Base-by-base conservation (phyloP, 2,113 vertebrate genomes). In the Zosterops hypoxanthus region DNA sequence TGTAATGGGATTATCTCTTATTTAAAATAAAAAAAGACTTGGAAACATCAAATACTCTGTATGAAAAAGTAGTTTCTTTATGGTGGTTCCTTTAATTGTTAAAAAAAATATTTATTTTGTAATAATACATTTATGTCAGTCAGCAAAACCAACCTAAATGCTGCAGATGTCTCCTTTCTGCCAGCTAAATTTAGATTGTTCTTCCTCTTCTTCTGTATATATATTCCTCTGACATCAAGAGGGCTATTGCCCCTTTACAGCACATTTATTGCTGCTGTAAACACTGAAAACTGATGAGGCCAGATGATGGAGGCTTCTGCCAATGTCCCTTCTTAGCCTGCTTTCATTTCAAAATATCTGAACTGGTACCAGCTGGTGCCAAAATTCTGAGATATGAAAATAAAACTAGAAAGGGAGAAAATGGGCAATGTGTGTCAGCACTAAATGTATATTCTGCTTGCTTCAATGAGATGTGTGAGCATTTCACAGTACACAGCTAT, bases 201-300 rank as follows among this genome's bases (percentile, higher is more conserved):
- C 71, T 91, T 94, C 63, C 52, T 82, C 71, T 79, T 52, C 69
- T 59, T 41, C 39, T 87, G 70, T 86, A n/a, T 66, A 80, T 65
- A 79, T 57, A 82, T 88, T 90, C n/a, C 55, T 88, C 71, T 93
- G 85, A 88, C 91, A 92, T 81, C 68, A 87, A 64, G 49, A 92
- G 65, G 77, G 61, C n/a, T 60, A 41, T 75, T 80, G 86, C 49
- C 86, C 65, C 73, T 88, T 92, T 76, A 79, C 14, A 84, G 65
- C 59, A 34, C 28, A 46, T 95, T 86, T 94, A 97, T 89, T 95
- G 81, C 83, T 92, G 82, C 53, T 87, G 81, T 95, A 96, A 91
- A 96, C 72, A 94, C 44, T 68, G 72, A 59, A 82, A 95, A 84
- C 60, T 41, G 77, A 94, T 64, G 88, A 94, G 69, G 44, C 41